These are phyloP conservation scores for Malthinus flaveolus DNA, from an alignment of 2,888 invertebrate genomes.

Conservation along the genomic window DNA sequence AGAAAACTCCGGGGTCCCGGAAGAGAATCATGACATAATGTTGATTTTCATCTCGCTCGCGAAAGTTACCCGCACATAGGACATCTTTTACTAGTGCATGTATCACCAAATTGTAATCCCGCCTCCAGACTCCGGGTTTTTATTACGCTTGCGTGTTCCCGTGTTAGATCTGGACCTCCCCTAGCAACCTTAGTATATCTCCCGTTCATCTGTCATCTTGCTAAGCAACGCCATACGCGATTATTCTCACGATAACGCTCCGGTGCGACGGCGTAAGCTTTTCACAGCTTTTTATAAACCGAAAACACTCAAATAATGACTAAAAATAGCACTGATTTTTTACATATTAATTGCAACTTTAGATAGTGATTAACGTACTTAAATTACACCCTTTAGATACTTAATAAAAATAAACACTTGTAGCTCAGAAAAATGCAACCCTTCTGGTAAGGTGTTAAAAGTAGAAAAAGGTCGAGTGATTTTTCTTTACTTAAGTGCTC, in stretches of 20 bases:
- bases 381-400: constrained; percentile 1
- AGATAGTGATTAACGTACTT: constrained; percentile 8
- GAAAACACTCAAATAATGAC: not conserved
- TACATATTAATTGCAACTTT: not conserved
- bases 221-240: constrained; percentile 29
- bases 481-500: not conserved
- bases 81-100: constrained; percentile 26
- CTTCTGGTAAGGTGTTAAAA: not conserved
- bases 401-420: constrained; percentile 2
- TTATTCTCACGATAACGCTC: constrained; percentile 28
- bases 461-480: not conserved
- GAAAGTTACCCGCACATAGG: constrained; percentile 30
- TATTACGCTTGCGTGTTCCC: constrained; percentile 29
- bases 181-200: constrained; percentile 50
- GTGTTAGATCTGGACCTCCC: constrained; percentile 46
- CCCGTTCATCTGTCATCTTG: constrained; percentile 39
- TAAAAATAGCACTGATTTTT: not conserved
- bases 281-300: constrained; percentile 3
- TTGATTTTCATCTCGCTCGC: constrained; percentile 33
- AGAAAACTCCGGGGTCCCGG: constrained; percentile 44
- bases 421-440: not conserved
- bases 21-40: constrained; percentile 32
- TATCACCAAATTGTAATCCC: constrained; percentile 28
- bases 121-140: constrained; percentile 32
- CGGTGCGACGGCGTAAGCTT: constrained; percentile 26